Evolutionary conservation across 2,888 invertebrate genomes (phyloP).

Genomic region (Pristionchus maxplancki): DNA sequence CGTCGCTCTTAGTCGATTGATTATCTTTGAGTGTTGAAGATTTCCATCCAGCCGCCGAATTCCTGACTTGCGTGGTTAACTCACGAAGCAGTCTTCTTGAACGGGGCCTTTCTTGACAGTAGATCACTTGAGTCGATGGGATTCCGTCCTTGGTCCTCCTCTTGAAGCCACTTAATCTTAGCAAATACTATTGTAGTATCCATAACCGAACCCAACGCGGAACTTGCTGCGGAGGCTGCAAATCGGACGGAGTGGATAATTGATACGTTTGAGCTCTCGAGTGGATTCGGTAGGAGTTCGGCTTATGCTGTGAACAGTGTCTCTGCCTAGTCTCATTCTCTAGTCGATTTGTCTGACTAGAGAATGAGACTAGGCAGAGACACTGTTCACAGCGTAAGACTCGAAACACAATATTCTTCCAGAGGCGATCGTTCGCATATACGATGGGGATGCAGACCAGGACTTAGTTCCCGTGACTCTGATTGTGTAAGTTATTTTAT

Average conservation of each 20-base stretch:
- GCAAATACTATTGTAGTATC: not conserved
- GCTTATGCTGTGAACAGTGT: no score
- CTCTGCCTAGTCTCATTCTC: no score
- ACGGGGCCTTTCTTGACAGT: no score
- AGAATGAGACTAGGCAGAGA: no score
- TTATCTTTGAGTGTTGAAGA: not conserved
- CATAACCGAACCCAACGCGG: not conserved
- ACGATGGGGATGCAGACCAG: not conserved
- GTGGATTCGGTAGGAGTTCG: not conserved
- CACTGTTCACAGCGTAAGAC: no score
- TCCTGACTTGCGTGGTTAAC: not conserved
- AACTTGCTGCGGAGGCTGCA: not conserved
- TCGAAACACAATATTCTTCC: not conserved
- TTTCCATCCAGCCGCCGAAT: no score
- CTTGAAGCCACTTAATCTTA: not conserved
- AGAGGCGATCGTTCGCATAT: conserved; percentile 31
- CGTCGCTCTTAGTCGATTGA: not conserved
- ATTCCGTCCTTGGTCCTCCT: no score
- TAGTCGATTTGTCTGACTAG: no score
- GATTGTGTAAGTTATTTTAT: not conserved
- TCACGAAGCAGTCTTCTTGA: no score
- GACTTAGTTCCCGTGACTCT: conserved; percentile 2
- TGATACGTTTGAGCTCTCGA: not conserved
- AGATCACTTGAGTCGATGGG: no score
- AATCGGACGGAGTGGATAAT: not conserved